Percentiles rank a stretch among this genome's conserved stretches.
phyloP scores from a whole-genome alignment of 2,113 vertebrate genomes.

The Apaloderma vittatum region DNA sequence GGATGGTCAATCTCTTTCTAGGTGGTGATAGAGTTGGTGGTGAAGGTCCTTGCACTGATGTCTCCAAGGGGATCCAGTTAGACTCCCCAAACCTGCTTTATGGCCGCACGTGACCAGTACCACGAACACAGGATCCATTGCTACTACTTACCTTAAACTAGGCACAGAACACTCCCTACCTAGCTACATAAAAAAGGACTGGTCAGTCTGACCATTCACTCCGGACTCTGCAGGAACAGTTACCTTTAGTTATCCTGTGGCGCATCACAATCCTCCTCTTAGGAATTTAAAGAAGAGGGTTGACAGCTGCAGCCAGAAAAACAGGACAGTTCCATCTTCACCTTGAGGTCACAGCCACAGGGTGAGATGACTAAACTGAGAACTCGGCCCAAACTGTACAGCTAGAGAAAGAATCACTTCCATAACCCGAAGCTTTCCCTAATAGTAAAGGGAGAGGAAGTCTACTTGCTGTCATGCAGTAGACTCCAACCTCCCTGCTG shows the following conservation, averaged over 20 bases:
- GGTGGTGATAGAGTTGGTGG: background rate
- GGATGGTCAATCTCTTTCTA: rapidly evolving
- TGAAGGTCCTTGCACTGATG: background rate
- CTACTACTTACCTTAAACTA: background rate
- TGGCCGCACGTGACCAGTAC: background rate
- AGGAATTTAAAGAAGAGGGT: background rate
- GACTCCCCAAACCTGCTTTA: background rate
- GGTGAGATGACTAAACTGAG: background rate
- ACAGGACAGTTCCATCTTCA: background rate
- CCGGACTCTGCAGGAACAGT: background rate
- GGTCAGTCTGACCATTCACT: background rate
- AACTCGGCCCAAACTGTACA: background rate
- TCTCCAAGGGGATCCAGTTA: background rate
- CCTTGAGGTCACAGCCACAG: background rate
- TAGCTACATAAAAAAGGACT: background rate
- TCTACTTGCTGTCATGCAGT: background rate
- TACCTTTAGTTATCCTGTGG: background rate
- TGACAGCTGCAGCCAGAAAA: background rate
- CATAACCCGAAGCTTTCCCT: background rate
- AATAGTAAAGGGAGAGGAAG: background rate
- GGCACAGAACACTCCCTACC: background rate
- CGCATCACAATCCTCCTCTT: background rate
- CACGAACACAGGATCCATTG: background rate
- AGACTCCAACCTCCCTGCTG: background rate
- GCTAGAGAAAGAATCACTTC: background rate